A percentile compares a stretch with the other conserved stretches of the same genome.
phyloP scores from a whole-genome alignment of 2,797 vertebrate species.

The Zalophus californianus region DNA sequence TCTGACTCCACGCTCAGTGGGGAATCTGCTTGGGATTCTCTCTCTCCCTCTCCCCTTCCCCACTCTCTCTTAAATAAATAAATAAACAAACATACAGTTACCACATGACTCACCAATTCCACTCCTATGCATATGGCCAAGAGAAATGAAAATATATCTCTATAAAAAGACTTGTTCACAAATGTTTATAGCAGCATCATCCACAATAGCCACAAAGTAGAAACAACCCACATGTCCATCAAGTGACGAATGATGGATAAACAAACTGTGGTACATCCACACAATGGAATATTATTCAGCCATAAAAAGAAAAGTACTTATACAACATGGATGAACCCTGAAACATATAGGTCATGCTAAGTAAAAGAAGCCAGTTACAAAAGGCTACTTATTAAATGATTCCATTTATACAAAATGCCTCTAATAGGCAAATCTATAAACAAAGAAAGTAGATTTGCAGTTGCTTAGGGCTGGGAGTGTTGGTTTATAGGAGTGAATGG shows the following conservation, averaged over 20 bases:
- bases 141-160: background rate
- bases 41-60: background rate
- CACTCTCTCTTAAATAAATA: background rate
- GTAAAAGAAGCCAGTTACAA: background rate
- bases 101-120: background rate
- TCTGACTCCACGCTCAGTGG: background rate
- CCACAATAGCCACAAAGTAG: background rate
- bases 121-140: background rate
- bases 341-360: background rate
- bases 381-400: background rate
- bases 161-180: background rate
- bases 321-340: background rate
- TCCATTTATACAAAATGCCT: background rate
- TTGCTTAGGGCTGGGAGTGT: background rate
- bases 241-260: background rate
- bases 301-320: constrained; percentile 18
- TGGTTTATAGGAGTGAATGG: background rate
- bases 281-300: background rate
- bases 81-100: background rate
- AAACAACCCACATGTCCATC: background rate
- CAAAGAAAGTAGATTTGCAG: background rate
- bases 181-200: background rate
- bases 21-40: background rate
- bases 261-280: background rate
- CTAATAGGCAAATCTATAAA: background rate